Percentiles rank a stretch among this genome's conserved stretches.
phyloP scores from a whole-genome alignment of 2,797 vertebrate species.

The Eospalax fontanierii region DNA sequence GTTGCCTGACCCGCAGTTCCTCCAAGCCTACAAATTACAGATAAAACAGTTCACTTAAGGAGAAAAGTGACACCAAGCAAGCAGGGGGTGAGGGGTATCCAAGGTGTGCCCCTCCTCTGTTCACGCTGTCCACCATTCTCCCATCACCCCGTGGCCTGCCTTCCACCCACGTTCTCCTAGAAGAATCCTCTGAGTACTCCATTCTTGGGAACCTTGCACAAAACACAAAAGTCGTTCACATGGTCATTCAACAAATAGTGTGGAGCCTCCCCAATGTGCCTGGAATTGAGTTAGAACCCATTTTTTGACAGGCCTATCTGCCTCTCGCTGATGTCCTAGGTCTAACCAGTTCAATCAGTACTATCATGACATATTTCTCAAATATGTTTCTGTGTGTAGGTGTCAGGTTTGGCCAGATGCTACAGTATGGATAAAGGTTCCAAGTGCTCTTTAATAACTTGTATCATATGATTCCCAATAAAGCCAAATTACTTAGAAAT shows the following conservation, averaged over 20 bases:
- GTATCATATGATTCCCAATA: neutral
- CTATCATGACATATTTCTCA: neutral
- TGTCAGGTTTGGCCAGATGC: neutral
- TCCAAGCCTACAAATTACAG: neutral
- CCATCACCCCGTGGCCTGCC: neutral
- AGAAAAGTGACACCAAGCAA: neutral
- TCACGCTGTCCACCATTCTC: neutral
- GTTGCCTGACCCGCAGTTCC: neutral
- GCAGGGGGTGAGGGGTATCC: neutral
- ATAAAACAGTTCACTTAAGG: neutral
- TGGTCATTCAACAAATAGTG: neutral
- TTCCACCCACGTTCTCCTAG: neutral
- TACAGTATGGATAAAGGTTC: neutral
- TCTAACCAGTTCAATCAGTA: neutral
- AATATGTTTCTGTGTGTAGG: neutral
- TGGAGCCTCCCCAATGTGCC: neutral
- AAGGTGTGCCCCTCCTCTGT: neutral
- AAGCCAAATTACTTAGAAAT: neutral
- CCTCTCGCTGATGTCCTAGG: neutral
- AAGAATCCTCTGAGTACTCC: neutral
- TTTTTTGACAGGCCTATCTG: neutral
- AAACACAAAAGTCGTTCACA: neutral
- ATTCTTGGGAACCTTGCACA: neutral
- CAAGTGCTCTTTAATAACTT: slow-evolving; percentile 3
- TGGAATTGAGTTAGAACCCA: neutral